Evolutionary conservation across 2,113 vertebrate species (phyloP).

Genomic region (mouse (Mus musculus)): DNA sequence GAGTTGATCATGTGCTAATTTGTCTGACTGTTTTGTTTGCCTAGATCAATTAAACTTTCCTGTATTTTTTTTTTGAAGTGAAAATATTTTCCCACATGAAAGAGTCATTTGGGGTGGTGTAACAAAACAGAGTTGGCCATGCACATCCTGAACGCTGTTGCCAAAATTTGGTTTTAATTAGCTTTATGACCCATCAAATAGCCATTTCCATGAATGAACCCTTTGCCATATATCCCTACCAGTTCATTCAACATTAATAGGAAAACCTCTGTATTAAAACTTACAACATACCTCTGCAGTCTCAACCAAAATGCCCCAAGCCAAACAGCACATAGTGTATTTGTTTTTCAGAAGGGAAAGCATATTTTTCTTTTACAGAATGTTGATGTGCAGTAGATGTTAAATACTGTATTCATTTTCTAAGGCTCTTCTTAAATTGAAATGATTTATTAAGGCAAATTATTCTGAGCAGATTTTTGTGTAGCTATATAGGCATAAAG

Average conservation of each 20-base stretch:
- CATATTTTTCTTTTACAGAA: slow-evolving; percentile 35
- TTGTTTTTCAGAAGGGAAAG: slow-evolving; percentile 35
- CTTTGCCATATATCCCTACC: not conserved
- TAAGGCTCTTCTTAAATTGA: slow-evolving; percentile 39
- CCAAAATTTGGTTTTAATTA: slow-evolving; percentile 77
- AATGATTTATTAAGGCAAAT: slow-evolving; percentile 49
- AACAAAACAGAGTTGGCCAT: slow-evolving; percentile 64
- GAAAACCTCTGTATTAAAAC: slow-evolving; percentile 48
- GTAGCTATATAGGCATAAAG: not conserved
- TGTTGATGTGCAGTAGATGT: not conserved
- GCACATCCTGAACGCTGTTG: slow-evolving; percentile 51
- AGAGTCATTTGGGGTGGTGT: slow-evolving; percentile 71
- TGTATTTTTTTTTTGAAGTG: slow-evolving; percentile 76
- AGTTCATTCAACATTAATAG: slow-evolving; percentile 36
- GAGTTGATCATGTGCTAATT: slow-evolving; percentile 61
- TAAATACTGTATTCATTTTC: slow-evolving; percentile 50
- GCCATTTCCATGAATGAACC: slow-evolving; percentile 66
- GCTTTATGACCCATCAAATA: slow-evolving; percentile 69
- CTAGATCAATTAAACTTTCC: slow-evolving; percentile 67
- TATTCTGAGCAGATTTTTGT: slow-evolving; percentile 40
- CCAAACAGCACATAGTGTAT: not conserved
- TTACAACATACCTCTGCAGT: slow-evolving; percentile 23
- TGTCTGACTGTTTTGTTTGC: slow-evolving; percentile 67
- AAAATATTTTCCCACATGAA: slow-evolving; percentile 74
- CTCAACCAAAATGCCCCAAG: slow-evolving; percentile 1